Conservation (phyloP, 2,113 vertebrate genomes). For the Bucco capensis region DNA sequence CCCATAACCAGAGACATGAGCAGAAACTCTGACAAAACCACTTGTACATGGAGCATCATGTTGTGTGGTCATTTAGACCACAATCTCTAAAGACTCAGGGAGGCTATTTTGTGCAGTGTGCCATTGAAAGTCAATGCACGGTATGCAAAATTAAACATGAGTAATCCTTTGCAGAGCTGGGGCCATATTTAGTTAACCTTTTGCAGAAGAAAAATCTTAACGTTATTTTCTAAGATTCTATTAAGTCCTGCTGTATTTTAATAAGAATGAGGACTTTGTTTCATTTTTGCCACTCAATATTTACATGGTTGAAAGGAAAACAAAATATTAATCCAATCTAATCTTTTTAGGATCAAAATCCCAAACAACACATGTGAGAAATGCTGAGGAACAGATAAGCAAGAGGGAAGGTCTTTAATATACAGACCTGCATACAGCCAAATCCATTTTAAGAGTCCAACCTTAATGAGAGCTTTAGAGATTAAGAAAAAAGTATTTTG, state of each 20-base stretch:
- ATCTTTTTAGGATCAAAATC: constrained; percentile 48
- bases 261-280: constrained; percentile 38
- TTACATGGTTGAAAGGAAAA: constrained; percentile 57
- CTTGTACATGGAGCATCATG: neutral
- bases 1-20: neutral
- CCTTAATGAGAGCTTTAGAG: constrained; percentile 9
- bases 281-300: constrained; percentile 43
- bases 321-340: constrained; percentile 56
- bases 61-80: neutral
- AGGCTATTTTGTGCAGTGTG: neutral
- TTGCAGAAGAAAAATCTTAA: neutral
- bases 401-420: neutral
- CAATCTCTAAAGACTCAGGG: accelerated
- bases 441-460: constrained; percentile 6
- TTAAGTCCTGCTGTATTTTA: constrained; percentile 44
- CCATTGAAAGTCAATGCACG: neutral
- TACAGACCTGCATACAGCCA: neutral
- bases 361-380: constrained; percentile 25
- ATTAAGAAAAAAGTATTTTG: neutral
- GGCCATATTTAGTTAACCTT: constrained; percentile 61
- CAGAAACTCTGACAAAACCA: neutral
- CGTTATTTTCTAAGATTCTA: constrained; percentile 40
- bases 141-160: constrained; percentile 44
- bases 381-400: constrained; percentile 13
- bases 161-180: constrained; percentile 45